Evolutionary conservation across 2,797 vertebrate genomes (phyloP).

Genomic region (Microtus obscurus): DNA sequence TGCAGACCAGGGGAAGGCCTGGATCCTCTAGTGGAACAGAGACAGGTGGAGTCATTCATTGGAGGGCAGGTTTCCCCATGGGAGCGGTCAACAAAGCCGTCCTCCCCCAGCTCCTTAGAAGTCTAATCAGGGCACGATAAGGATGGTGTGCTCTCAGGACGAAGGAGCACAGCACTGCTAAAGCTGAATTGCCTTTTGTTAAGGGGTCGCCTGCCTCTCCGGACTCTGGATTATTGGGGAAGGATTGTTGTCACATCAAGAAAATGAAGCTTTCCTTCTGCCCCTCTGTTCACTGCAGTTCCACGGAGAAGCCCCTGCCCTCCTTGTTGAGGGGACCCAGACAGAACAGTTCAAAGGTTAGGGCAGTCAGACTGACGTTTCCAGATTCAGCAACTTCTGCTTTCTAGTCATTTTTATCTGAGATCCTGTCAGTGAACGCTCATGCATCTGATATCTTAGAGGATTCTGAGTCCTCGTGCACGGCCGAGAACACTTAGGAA

Average conservation of each 20-base stretch:
- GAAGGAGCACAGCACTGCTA: not conserved
- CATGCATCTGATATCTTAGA: not conserved
- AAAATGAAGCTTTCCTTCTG: constrained; percentile 63
- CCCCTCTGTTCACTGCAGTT: not conserved
- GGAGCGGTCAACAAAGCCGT: not conserved
- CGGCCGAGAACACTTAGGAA: not conserved
- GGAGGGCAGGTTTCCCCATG: not conserved
- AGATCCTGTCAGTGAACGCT: constrained; percentile 3
- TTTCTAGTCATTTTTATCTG: not conserved
- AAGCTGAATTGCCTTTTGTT: constrained; percentile 61
- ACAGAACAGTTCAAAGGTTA: constrained; percentile 36
- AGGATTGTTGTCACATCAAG: constrained; percentile 25
- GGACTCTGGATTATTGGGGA: constrained; percentile 51
- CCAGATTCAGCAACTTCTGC: not conserved
- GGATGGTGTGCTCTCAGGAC: not conserved
- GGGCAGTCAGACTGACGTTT: not conserved
- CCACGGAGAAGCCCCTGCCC: constrained; percentile 17
- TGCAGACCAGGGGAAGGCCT: not conserved
- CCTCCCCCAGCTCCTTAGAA: not conserved
- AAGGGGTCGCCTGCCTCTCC: constrained; percentile 31
- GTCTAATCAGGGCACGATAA: constrained; percentile 49
- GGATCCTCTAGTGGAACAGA: not conserved
- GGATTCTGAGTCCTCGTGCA: not conserved
- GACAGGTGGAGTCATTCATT: constrained; percentile 40
- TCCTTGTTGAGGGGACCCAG: constrained; percentile 16